phyloP scores from a whole-genome alignment of 2,797 vertebrate genomes.

The Varecia variegata region DNA sequence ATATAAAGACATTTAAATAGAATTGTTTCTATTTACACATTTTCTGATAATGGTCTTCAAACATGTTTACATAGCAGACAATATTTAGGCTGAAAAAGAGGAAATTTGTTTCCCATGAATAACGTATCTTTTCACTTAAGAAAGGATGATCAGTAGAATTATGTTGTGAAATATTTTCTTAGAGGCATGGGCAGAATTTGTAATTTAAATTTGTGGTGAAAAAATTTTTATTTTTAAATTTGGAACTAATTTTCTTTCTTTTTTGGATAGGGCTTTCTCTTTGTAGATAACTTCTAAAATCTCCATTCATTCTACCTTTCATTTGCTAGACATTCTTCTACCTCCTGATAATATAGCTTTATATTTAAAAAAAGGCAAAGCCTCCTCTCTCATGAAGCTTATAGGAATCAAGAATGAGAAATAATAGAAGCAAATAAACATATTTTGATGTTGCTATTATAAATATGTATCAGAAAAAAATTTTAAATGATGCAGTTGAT shows the following conservation, averaged over 20 bases:
- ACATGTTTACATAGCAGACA: neutral
- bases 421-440: neutral
- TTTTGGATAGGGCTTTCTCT: neutral
- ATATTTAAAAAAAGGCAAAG: neutral
- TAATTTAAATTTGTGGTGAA: neutral
- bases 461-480: neutral
- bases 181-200: neutral
- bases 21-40: neutral
- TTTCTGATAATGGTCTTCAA: neutral
- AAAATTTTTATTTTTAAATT: neutral
- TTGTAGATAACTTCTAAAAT: neutral
- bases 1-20: neutral
- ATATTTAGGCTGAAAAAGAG: neutral
- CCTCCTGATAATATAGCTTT: neutral
- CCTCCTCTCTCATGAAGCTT: neutral
- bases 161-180: conserved; percentile 16
- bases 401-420: neutral
- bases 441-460: neutral
- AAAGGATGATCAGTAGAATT: neutral
- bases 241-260: neutral
- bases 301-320: neutral
- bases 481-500: neutral
- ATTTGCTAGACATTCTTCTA: neutral
- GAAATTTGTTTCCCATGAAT: neutral
- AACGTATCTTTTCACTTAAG: neutral